Evolutionary conservation across 2,113 vertebrate genomes (phyloP), one percentile per base, ranked within the genome.

Genomic region (Misgurnus anguillicaudatus): DNA sequence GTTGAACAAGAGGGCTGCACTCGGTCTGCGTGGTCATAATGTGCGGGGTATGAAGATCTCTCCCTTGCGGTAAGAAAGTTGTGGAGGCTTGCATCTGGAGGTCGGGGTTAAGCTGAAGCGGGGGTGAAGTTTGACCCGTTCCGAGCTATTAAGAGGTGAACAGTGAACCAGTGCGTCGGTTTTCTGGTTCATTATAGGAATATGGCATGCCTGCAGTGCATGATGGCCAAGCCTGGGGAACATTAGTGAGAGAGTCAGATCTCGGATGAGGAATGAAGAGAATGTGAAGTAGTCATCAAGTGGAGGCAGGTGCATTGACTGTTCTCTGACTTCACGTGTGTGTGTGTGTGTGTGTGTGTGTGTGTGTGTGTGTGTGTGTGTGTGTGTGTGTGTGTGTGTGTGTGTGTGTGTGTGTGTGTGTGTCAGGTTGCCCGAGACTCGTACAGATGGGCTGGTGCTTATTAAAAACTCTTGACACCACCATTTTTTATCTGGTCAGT

Each of bases 301-400:
- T 64, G 78, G 66, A 86, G 69, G 65, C 86, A 91, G 88, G 87
- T 89, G 85, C 47, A 79, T 86, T 84, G 74, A 82, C 82, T 85
- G 80, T 83, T 31, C 24, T 31, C 24, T 31, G 24, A 31, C 24
- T 31, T 31, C 24, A 31, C 24, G 63, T 57, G 24, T 45, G 17
- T 9, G 62, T 17, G 55, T 61, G 53, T 66, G 58, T 72, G 19
- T 65, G 38, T 41, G 17, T 58, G 55, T 57, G 80, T 19, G 39
- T 21, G 48, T 19, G 8, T 19, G 13, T 58, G 60, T 39, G 45
- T 60, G 60, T 31, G 17, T 63, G 42, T 55, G 77, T 55, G n/a
- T 66, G 45, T 48, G 69, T 66, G 69, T 78, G 70, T 55, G 53
- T 62, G 11, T 62, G 24, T 14, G 60, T 55, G 39, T 53, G 79